A percentile compares a stretch with the other conserved stretches of the same genome.
phyloP scores from a whole-genome alignment of 2,888 invertebrate genomes.

The Ryuthela nishihirai region DNA sequence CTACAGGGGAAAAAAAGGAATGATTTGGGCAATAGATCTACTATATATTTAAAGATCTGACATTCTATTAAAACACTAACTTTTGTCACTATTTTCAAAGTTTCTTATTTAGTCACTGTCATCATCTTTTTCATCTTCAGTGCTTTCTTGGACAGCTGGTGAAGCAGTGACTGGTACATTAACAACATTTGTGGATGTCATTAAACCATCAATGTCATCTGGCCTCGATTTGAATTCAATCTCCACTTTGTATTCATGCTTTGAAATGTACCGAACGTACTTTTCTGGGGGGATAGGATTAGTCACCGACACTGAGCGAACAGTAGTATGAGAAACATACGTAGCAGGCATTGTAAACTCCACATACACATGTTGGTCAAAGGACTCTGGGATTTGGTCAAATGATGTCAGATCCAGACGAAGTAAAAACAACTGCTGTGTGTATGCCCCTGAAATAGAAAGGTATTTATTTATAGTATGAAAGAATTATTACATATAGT shows the following conservation, averaged over 20 bases:
- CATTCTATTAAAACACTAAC: too few relatives aligned
- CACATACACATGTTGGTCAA: constrained; percentile 82
- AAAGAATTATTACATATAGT: background rate
- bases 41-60: too few relatives aligned
- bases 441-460: constrained; percentile 77
- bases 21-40: too few relatives aligned
- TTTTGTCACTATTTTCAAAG: too few relatives aligned
- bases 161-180: constrained; percentile 30
- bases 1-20: too few relatives aligned
- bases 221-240: constrained; percentile 76
- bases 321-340: constrained; percentile 88
- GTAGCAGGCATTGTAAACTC: constrained; percentile 99
- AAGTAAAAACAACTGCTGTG: constrained; percentile 91
- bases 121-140: constrained; percentile 50
- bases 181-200: constrained; percentile 19
- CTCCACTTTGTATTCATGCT: constrained; percentile 93
- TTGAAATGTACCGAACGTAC: constrained; percentile 91
- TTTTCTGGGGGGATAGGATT: constrained; percentile 90
- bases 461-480: background rate
- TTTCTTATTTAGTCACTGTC: too few relatives aligned
- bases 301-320: constrained; percentile 81
- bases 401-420: constrained; percentile 93
- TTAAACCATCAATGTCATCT: constrained; percentile 40
- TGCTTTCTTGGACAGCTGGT: constrained; percentile 32
- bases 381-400: constrained; percentile 92